Evolutionary conservation across 2,888 invertebrate genomes (phyloP).

Genomic region (Yponomeuta sedellus): DNA sequence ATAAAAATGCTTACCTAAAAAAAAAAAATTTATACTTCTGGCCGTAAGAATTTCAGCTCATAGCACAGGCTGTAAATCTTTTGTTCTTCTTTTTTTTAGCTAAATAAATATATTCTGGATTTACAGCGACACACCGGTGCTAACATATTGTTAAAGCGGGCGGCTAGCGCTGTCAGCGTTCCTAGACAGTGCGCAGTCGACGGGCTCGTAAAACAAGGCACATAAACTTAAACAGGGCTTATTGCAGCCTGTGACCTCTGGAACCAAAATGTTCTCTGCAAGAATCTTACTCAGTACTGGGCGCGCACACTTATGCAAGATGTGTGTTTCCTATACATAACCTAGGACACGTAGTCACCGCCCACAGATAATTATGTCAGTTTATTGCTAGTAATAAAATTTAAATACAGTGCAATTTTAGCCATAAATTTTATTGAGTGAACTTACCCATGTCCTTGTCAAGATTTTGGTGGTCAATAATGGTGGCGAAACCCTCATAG

Average conservation of each 20-base stretch:
- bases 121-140: slow-evolving; percentile 17
- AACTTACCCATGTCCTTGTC: too few species aligned
- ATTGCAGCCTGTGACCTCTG: slow-evolving; percentile 47
- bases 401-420: too few species aligned
- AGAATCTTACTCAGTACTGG: background rate
- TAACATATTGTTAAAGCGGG: slow-evolving; percentile 45
- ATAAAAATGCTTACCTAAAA: background rate
- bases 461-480: too few species aligned
- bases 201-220: slow-evolving; percentile 59
- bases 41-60: background rate
- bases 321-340: too few species aligned
- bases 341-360: too few species aligned
- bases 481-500: too few species aligned
- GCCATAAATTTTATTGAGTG: too few species aligned
- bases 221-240: slow-evolving; percentile 65
- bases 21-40: background rate
- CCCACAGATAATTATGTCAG: too few species aligned
- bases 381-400: too few species aligned
- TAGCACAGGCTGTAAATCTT: background rate
- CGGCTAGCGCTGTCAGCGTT: slow-evolving; percentile 44
- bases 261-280: background rate
- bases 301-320: background rate
- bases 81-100: background rate
- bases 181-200: slow-evolving; percentile 41
- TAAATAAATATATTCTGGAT: background rate